Conservation (phyloP, 1,140 invertebrate genomes). For the Philopotamus ludificatus region DNA sequence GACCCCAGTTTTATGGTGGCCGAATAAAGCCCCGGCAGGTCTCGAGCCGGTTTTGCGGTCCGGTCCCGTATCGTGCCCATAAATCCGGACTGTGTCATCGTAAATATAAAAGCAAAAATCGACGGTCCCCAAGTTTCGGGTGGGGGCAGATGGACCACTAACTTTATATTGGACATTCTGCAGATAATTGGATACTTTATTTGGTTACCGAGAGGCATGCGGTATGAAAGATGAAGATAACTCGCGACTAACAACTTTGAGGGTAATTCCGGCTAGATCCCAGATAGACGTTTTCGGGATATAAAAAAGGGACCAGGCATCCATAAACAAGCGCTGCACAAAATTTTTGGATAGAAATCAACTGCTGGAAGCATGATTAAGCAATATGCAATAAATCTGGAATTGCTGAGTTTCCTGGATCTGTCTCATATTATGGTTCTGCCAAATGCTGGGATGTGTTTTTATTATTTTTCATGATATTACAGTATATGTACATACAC, state of each 20-base stretch:
- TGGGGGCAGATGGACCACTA: not conserved
- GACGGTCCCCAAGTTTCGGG: no score
- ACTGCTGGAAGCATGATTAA: no score
- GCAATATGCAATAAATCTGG: no score
- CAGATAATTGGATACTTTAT: conserved; percentile 10
- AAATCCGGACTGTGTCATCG: conserved; percentile 21
- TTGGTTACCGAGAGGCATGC: not conserved
- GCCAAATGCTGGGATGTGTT: no score
- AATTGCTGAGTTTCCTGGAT: no score
- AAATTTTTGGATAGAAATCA: no score
- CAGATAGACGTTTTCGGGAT: conserved; percentile 2
- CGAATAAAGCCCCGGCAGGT: not conserved
- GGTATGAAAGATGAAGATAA: conserved; percentile 1
- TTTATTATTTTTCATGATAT: no score
- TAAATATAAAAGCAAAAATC: conserved; percentile 30
- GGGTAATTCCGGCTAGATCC: not conserved
- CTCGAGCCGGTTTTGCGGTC: conserved; percentile 5
- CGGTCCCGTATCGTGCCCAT: conserved; percentile 10
- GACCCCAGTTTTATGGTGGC: no score
- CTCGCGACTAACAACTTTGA: not conserved
- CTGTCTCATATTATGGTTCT: no score
- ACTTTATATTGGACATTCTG: conserved; percentile 2
- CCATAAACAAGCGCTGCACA: not conserved
- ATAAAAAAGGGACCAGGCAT: not conserved
- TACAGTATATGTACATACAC: no score